phyloP scores from a whole-genome alignment of 1,140 invertebrate species.

The Polypedilum vanderplanki region DNA sequence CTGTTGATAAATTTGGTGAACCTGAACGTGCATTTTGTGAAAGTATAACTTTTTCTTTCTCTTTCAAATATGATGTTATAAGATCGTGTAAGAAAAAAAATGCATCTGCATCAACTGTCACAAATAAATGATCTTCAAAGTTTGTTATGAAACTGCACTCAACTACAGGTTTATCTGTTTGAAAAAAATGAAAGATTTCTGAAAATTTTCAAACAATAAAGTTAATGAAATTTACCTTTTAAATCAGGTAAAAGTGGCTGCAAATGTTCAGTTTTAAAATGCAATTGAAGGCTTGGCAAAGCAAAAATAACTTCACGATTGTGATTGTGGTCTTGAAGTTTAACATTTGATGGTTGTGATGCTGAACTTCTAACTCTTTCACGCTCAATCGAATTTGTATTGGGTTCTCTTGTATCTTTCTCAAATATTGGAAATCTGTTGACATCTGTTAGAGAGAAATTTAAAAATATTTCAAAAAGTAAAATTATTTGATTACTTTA shows the following conservation, averaged over 20 bases:
- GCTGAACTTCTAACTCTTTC: slow-evolving; percentile 38
- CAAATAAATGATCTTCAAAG: slow-evolving; percentile 97
- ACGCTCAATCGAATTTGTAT: slow-evolving; percentile 48
- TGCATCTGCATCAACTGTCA: slow-evolving; percentile 94
- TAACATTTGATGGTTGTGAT: slow-evolving; percentile 45
- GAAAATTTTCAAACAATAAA: slow-evolving; percentile 30
- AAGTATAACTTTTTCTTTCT: slow-evolving; percentile 78
- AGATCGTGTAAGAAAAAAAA: slow-evolving; percentile 97
- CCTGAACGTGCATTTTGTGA: slow-evolving; percentile 39
- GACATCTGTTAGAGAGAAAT: too few relatives aligned
- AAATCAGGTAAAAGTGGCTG: slow-evolving; percentile 68
- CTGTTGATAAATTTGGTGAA: slow-evolving; percentile 42
- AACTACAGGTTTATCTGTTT: slow-evolving; percentile 73
- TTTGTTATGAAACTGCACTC: slow-evolving; percentile 96
- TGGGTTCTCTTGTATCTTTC: slow-evolving; percentile 48
- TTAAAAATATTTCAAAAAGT: slow-evolving; percentile 34
- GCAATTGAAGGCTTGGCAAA: slow-evolving; percentile 82
- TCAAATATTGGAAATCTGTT: slow-evolving; percentile 83
- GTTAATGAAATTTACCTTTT: slow-evolving; percentile 47
- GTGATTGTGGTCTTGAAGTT: slow-evolving; percentile 75
- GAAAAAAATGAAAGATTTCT: slow-evolving; percentile 1
- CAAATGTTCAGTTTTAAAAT: slow-evolving; percentile 87
- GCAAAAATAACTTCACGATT: slow-evolving; percentile 93
- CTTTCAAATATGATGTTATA: slow-evolving; percentile 90
- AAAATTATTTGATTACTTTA: slow-evolving; percentile 43